Evolutionary conservation across 2,113 vertebrate genomes (phyloP).

Genomic region (Clupea harengus): DNA sequence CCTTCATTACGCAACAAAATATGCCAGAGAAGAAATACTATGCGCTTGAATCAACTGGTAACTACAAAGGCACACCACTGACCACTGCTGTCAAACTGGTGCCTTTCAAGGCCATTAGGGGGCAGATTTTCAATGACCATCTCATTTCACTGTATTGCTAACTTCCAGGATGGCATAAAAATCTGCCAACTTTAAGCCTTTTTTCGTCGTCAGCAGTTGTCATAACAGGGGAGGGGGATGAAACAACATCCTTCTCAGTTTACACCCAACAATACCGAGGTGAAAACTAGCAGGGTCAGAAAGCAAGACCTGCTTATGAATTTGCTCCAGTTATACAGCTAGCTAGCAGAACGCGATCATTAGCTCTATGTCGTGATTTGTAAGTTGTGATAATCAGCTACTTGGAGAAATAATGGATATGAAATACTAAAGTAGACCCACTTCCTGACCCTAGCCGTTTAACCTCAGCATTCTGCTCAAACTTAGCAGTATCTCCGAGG

Average conservation of each 20-base stretch:
- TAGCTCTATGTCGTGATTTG: not conserved
- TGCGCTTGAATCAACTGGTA: slow-evolving; percentile 11
- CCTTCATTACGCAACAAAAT: not conserved
- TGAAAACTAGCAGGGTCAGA: not conserved
- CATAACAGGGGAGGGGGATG: not conserved
- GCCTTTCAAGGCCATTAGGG: not conserved
- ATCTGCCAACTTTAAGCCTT: not conserved
- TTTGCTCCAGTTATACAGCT: not conserved
- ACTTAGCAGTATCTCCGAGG: too few species aligned
- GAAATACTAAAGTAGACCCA: too few species aligned
- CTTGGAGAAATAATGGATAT: not conserved
- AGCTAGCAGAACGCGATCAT: not conserved
- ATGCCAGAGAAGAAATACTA: not conserved
- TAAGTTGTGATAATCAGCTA: not conserved
- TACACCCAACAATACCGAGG: not conserved
- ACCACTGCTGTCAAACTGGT: not conserved
- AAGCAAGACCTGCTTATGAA: not conserved
- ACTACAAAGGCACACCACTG: not conserved
- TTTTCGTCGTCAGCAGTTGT: not conserved
- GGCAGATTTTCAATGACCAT: not conserved
- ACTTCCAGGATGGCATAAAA: not conserved
- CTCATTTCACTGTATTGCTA: not conserved
- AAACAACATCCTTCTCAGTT: not conserved
- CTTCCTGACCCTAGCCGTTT: too few species aligned
- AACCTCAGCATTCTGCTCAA: too few species aligned